A percentile compares a stretch with the other conserved stretches of the same genome.
Conservation (phyloP, 2,797 vertebrate genomes). For the Acridotheres tristis region DNA sequence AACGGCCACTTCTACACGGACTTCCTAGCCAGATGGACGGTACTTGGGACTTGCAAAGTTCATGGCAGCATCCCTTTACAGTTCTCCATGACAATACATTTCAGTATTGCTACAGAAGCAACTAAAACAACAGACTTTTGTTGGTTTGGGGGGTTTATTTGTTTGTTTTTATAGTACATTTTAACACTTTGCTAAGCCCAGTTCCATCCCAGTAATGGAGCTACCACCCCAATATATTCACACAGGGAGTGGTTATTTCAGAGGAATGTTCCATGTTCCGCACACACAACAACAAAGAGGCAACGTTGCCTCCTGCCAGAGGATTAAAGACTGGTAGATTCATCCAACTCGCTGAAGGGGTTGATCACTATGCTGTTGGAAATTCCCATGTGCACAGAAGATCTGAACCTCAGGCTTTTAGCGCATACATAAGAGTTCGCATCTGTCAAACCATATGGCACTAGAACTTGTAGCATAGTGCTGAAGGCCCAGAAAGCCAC, state of each 20-base stretch:
- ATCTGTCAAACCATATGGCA: not conserved
- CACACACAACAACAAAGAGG: not conserved
- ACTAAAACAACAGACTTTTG: not conserved
- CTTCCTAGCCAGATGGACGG: not conserved
- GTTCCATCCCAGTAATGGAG: not conserved
- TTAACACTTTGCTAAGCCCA: not conserved
- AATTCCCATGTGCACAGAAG: not conserved
- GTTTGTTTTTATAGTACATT: not conserved
- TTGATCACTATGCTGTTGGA: not conserved
- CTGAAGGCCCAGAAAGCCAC: not conserved
- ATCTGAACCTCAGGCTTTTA: not conserved
- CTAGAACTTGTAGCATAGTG: not conserved
- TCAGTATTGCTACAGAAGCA: not conserved
- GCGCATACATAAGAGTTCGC: not conserved
- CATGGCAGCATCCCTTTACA: not conserved
- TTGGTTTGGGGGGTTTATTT: fast-evolving
- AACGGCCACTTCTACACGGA: not conserved
- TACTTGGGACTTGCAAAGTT: not conserved
- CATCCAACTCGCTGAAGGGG: not conserved
- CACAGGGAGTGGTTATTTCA: not conserved
- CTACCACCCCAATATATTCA: not conserved
- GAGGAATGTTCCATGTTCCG: not conserved
- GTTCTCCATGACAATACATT: not conserved
- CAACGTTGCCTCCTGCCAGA: not conserved
- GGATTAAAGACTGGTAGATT: not conserved